Conservation (phyloP, 2,888 invertebrate genomes). For the Aphelenchoides bicaudatus region DNA sequence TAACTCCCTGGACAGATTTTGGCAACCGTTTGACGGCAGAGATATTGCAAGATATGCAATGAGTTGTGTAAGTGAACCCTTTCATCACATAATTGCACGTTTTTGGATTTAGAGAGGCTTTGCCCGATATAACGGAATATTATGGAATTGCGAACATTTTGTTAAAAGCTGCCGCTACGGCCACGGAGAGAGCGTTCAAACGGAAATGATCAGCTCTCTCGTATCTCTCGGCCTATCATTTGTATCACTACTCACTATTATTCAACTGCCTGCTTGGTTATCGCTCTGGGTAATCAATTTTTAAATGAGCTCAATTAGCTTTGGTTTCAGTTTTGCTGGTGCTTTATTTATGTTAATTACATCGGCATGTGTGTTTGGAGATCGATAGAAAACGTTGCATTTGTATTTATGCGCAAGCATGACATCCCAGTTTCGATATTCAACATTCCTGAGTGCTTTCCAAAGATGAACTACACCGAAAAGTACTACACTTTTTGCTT, state of each 20-base stretch:
- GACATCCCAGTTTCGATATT: slow-evolving; percentile 4
- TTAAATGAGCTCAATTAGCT: too few species aligned
- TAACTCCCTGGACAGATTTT: not conserved
- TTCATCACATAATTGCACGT: not conserved
- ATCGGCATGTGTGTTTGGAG: not conserved
- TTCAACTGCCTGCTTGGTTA: slow-evolving; percentile 5
- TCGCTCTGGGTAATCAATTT: not conserved
- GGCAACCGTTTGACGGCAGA: slow-evolving; percentile 1
- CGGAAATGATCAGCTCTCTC: not conserved
- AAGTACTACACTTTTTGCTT: not conserved
- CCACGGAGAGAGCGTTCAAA: slow-evolving; percentile 3
- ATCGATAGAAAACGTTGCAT: not conserved
- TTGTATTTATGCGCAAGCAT: not conserved
- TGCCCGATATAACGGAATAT: slow-evolving; percentile 10
- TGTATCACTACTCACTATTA: slow-evolving; percentile 8
- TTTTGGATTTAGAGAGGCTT: slow-evolving; percentile 6
- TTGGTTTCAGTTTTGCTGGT: too few species aligned
- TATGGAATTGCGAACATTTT: slow-evolving; percentile 15
- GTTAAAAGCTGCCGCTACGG: slow-evolving; percentile 11
- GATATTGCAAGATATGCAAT: slow-evolving; percentile 7
- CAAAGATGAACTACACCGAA: not conserved
- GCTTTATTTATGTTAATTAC: not conserved
- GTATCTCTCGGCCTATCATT: slow-evolving; percentile 11
- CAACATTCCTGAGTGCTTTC: not conserved
- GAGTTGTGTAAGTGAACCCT: slow-evolving; percentile 3